phyloP scores from a whole-genome alignment of 2,113 vertebrate species.

The Gymnocephalus cernua region DNA sequence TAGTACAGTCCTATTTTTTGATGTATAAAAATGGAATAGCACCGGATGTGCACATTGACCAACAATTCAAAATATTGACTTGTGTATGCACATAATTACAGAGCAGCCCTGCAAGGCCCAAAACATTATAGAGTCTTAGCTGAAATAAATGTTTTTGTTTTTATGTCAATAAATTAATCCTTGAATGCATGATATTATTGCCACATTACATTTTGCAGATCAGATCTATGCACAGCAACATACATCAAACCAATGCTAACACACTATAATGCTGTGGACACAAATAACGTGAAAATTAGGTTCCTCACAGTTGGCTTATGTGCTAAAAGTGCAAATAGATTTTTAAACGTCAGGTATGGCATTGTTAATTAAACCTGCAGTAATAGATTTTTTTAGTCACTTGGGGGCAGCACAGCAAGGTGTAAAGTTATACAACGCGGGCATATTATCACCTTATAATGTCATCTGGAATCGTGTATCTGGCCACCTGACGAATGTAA shows the following conservation, averaged over 20 bases:
- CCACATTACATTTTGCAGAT: not conserved
- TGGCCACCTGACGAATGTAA: too few relatives aligned
- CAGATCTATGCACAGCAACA: not conserved
- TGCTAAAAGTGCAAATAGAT: not conserved
- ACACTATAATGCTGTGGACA: not conserved
- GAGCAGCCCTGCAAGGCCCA: accelerated
- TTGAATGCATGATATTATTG: slow-evolving; percentile 9
- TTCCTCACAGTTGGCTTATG: not conserved
- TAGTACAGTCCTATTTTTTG: not conserved
- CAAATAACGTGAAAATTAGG: not conserved
- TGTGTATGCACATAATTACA: not conserved
- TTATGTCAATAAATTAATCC: slow-evolving; percentile 9
- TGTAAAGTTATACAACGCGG: not conserved
- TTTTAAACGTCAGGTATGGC: not conserved
- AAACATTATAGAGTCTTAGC: not conserved
- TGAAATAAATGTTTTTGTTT: not conserved
- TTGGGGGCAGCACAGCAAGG: not conserved
- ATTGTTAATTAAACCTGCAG: not conserved
- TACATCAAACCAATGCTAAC: not conserved
- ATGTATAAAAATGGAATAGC: not conserved
- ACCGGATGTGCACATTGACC: not conserved
- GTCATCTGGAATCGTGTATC: too few relatives aligned
- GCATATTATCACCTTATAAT: not conserved
- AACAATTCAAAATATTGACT: not conserved
- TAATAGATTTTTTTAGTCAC: not conserved